Percentiles rank a stretch among this genome's conserved stretches.
Evolutionary conservation across 2,888 invertebrate species (phyloP).

Genomic region (Parnassius mnemosyne): DNA sequence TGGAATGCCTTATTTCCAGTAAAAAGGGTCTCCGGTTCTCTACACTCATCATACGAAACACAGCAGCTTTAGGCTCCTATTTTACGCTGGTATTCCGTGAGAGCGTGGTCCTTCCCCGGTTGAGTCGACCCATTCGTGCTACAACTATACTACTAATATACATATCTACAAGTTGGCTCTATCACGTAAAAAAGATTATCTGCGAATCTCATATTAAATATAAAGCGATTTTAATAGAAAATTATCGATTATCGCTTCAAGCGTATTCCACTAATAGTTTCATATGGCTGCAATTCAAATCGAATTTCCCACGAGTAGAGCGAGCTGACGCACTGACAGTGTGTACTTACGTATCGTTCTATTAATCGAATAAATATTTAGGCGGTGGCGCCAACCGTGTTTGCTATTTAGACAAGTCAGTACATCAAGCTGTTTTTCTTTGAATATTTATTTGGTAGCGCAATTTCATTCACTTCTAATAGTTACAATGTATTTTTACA

Average conservation of each 20-base stretch:
- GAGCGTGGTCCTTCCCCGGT: too few species aligned
- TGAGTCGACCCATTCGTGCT: too few species aligned
- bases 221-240: too few species aligned
- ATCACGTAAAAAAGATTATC: too few species aligned
- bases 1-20: too few species aligned
- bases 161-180: too few species aligned
- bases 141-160: too few species aligned
- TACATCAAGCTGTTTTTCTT: constrained; percentile 17
- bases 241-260: not conserved
- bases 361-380: constrained; percentile 57
- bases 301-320: constrained; percentile 49
- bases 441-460: not conserved
- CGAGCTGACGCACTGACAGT: constrained; percentile 37
- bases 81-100: too few species aligned
- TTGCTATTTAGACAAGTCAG: constrained; percentile 17
- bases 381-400: constrained; percentile 31
- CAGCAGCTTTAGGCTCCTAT: too few species aligned
- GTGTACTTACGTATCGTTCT: constrained; percentile 51
- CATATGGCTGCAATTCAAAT: constrained; percentile 54
- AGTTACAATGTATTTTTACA: not conserved
- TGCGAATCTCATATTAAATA: too few species aligned
- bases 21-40: too few species aligned
- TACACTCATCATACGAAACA: too few species aligned
- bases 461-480: not conserved
- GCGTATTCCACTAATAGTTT: constrained; percentile 46